These are phyloP conservation scores for Caenorhabditis drosophilae DNA, from an alignment of 2,888 invertebrate species.

Conservation along the genomic window DNA sequence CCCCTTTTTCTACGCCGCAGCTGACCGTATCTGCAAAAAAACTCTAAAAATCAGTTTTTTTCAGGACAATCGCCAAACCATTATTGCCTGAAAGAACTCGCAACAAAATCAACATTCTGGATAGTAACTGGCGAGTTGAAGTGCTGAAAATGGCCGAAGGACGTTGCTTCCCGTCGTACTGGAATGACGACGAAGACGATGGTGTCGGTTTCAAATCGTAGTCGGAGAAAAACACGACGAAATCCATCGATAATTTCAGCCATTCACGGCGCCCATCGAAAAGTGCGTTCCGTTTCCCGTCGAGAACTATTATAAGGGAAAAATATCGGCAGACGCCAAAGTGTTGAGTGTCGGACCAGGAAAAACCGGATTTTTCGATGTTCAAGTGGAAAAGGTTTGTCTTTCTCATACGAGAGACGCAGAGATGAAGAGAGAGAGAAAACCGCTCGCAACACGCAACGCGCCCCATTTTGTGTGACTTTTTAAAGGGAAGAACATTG, in stretches of 20 bases:
- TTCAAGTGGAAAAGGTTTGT: constrained; percentile 51
- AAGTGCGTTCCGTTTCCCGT: constrained; percentile 56
- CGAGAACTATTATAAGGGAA: constrained; percentile 53
- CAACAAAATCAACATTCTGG: constrained; percentile 60
- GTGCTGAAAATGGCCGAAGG: constrained; percentile 59
- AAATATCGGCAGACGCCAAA: constrained; percentile 34
- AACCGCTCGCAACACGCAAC: too few species aligned
- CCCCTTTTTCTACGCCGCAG: too few species aligned
- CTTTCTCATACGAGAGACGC: too few species aligned
- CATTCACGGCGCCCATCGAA: constrained; percentile 56
- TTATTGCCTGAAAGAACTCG: constrained; percentile 63
- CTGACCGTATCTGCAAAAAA: too few species aligned
- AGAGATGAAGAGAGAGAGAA: too few species aligned
- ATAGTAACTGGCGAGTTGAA: constrained; percentile 55
- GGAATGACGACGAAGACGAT: constrained; percentile 61
- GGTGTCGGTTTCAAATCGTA: constrained; percentile 7
- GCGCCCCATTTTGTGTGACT: too few species aligned
- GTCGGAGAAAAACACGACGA: constrained; percentile 11
- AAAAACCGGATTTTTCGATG: constrained; percentile 55
- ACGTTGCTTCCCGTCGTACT: constrained; percentile 59
- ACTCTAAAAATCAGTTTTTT: constrained; percentile 20
- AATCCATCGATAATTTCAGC: constrained; percentile 28
- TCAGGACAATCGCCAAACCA: constrained; percentile 60
- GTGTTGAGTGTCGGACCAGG: constrained; percentile 53
- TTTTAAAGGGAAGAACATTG: constrained; percentile 52